Evolutionary conservation across 2,113 vertebrate genomes (phyloP), one percentile per base, ranked within the genome.

Genomic region (Pygoscelis adeliae): DNA sequence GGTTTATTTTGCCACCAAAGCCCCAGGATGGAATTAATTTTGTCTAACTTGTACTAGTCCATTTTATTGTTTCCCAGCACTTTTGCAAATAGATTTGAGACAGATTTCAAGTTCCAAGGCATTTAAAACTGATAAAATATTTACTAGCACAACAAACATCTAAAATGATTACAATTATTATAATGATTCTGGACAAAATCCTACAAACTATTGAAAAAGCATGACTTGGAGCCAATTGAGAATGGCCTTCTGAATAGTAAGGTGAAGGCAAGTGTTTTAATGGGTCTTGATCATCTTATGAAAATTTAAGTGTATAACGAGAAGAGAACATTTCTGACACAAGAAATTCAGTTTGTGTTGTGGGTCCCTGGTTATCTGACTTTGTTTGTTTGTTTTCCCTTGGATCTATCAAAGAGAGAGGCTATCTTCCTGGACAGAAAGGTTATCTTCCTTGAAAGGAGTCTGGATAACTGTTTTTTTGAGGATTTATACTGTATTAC

Each of bases 1-100:
- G 79, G 79, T 77, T 96, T 95, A 77, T 89, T 95, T 87, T 91
- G 83, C 76, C 67, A 83, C 86, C 38, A 90, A 96, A 91, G 59
- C 69, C 83, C 85, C 61, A 83, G 78, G 93, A 96, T 73, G 52
- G 87, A 95, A 96, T 97, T 97, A 94, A 97, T 98, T 96, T 95
- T 94, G 77, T 97, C 90, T 93, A 80, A 93, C 69, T 98, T 96
- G 89, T 67, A 90, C 83, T 91, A 77, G 58, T 67, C 80, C 59
- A 27, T 93, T 85, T 95, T 86, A 30, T 85, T 97, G 53, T 69
- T 80, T 94, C n/a, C 12, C 70, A 69, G 30, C 16, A 18, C 36
- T 70, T 97, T 97, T 79, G 12, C 83, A 89, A 94, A 79, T 87
- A 82, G 91, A 97, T 88, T 84, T 87, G 82, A 97, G 89, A 92